Conservation (phyloP, 2,113 vertebrate genomes). For the Tringa solitaria region DNA sequence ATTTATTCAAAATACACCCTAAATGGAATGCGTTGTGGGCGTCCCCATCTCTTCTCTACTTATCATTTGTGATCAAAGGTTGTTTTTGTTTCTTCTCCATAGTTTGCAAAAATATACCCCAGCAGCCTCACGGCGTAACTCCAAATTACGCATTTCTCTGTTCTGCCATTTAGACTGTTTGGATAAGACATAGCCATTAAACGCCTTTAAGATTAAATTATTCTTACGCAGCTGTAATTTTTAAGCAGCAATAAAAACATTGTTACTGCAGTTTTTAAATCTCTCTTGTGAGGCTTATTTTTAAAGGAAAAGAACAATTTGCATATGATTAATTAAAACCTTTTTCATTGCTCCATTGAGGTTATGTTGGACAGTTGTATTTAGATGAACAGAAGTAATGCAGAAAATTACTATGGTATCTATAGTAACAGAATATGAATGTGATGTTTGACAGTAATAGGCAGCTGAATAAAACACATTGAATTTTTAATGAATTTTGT, state of each 20-base stretch:
- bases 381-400: constrained; percentile 59
- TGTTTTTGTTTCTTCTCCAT: not conserved
- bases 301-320: constrained; percentile 65
- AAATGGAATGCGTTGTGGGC: not conserved
- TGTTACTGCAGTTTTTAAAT: constrained; percentile 34
- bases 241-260: constrained; percentile 64
- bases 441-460: constrained; percentile 47
- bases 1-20: not conserved
- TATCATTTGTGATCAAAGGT: not conserved
- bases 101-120: constrained; percentile 1
- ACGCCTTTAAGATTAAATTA: constrained; percentile 52
- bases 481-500: constrained; percentile 49
- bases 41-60: not conserved
- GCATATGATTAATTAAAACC: constrained; percentile 69
- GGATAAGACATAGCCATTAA: constrained; percentile 56
- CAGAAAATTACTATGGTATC: constrained; percentile 61
- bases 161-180: constrained; percentile 46
- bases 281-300: constrained; percentile 58
- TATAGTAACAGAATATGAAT: constrained; percentile 67
- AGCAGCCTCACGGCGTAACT: constrained; percentile 8
- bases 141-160: constrained; percentile 34
- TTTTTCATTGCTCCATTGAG: constrained; percentile 64
- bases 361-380: constrained; percentile 62
- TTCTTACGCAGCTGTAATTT: constrained; percentile 60
- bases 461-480: constrained; percentile 42